phyloP scores from a whole-genome alignment of 2,797 vertebrate genomes.

The Tokudaia tokunoshimensis region DNA sequence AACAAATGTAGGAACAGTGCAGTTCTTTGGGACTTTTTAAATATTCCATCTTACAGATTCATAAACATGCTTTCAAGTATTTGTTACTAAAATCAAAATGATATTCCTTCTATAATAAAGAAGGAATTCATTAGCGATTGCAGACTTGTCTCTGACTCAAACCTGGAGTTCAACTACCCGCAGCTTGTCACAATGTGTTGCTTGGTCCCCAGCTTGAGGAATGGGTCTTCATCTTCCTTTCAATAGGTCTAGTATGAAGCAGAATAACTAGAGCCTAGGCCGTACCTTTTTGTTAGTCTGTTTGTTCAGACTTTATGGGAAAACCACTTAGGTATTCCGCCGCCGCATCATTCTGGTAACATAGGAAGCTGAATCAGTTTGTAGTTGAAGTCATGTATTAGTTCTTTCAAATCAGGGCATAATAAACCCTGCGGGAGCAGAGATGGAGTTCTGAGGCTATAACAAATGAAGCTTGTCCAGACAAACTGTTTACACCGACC shows the following conservation, averaged over 20 bases:
- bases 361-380: neutral
- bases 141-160: neutral
- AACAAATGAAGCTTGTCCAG: neutral
- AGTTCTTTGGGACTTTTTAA: neutral
- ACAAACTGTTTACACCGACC: neutral
- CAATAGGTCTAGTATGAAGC: neutral
- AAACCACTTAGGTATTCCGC: neutral
- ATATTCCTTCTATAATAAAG: neutral
- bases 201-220: neutral
- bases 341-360: neutral
- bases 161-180: constrained; percentile 19
- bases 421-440: neutral
- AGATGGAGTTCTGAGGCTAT: constrained; percentile 2
- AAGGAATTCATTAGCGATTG: neutral
- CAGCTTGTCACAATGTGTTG: neutral
- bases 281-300: neutral
- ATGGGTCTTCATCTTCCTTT: neutral
- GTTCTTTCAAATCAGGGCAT: neutral
- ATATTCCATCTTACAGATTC: neutral
- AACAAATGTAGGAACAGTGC: neutral
- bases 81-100: neutral
- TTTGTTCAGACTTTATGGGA: neutral
- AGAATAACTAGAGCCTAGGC: neutral
- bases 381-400: neutral
- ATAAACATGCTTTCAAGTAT: constrained; percentile 5